These are phyloP conservation scores for Sparus aurata DNA, from an alignment of 2,797 vertebrate species.

Conservation along the genomic window DNA sequence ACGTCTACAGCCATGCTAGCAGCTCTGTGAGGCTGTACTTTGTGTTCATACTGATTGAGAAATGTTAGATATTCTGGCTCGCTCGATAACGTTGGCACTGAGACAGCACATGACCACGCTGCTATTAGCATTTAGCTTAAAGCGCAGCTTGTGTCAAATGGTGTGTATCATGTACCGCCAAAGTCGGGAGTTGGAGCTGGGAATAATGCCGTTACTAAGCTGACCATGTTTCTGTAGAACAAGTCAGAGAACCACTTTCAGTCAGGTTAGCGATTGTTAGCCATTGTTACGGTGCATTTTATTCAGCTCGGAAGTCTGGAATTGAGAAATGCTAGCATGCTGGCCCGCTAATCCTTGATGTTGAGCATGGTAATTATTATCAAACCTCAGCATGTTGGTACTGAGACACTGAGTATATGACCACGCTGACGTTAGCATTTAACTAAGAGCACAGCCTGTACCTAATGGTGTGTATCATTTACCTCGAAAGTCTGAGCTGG, in stretches of 20 bases:
- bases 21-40: not conserved
- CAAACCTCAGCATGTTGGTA: not conserved
- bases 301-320: no score
- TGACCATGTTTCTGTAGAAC: no score
- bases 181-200: no score
- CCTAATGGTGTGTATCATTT: no score
- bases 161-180: no score
- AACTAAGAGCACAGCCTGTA: not conserved
- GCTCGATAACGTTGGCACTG: not conserved
- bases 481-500: no score
- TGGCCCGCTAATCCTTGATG: not conserved
- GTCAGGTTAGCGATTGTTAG: no score
- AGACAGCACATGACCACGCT: no score
- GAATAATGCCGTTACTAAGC: no score
- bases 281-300: no score
- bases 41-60: not conserved
- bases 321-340: not conserved
- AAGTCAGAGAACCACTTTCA: no score
- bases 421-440: not conserved
- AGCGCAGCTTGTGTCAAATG: not conserved
- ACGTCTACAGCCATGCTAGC: no score
- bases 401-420: not conserved
- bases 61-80: not conserved
- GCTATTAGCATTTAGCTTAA: not conserved
- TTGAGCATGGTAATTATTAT: not conserved